phyloP scores from a whole-genome alignment of 2,888 invertebrate species.

The Acleris literana region DNA sequence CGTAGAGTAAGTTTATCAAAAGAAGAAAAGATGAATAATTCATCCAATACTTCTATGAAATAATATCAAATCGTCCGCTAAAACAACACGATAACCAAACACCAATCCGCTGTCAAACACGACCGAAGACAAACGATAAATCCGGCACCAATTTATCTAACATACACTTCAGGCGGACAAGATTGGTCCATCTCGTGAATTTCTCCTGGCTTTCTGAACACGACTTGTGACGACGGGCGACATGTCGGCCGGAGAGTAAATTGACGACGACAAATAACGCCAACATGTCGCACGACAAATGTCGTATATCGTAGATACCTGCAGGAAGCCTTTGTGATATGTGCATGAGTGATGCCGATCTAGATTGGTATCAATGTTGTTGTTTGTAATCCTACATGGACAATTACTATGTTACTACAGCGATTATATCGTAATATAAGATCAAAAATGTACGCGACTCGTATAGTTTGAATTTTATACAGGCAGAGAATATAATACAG shows the following conservation, averaged over 20 bases:
- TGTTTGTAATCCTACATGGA: constrained; percentile 7
- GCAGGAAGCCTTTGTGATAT: constrained; percentile 22
- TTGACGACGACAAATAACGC: constrained; percentile 62
- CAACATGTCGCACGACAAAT: constrained; percentile 30
- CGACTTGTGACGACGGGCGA: constrained; percentile 57
- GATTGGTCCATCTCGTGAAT: constrained; percentile 67
- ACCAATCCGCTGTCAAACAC: constrained; percentile 12
- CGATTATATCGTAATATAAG: neutral
- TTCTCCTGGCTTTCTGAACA: constrained; percentile 66
- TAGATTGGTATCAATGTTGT: constrained; percentile 13
- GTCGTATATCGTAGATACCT: constrained; percentile 22
- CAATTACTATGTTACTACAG: neutral
- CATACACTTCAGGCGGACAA: constrained; percentile 65
- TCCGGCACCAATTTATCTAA: constrained; percentile 71
- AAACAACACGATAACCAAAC: constrained; percentile 22
- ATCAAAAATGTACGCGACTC: too few species aligned
- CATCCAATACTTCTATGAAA: neutral
- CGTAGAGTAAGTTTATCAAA: too few species aligned
- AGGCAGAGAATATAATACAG: too few species aligned
- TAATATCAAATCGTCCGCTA: constrained; percentile 13
- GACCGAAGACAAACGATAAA: constrained; percentile 47
- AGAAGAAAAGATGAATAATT: neutral
- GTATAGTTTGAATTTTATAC: too few species aligned
- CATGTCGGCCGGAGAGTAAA: constrained; percentile 63
- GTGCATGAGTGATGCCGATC: neutral